phyloP scores from a whole-genome alignment of 1,140 invertebrate species.

The Drosophila chauvacae region DNA sequence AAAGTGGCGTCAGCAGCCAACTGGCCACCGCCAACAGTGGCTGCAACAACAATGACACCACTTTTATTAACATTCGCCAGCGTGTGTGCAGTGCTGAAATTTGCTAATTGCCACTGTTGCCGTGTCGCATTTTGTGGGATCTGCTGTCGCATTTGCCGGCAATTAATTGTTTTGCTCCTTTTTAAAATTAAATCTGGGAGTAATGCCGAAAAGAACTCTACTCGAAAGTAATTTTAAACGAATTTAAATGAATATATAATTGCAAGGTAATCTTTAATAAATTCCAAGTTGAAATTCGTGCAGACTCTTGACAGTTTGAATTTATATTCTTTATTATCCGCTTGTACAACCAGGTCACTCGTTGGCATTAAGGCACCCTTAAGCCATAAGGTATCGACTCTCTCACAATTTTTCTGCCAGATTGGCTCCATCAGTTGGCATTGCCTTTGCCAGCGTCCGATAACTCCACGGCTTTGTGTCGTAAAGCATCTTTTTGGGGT shows the following conservation, averaged over 20 bases:
- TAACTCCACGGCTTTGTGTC: slow-evolving; percentile 49
- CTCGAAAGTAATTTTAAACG: background rate
- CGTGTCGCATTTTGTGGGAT: slow-evolving; percentile 45
- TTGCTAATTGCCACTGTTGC: slow-evolving; percentile 71
- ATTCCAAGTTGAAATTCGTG: too few species aligned
- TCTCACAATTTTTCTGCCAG: slow-evolving; percentile 26
- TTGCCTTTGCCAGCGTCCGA: slow-evolving; percentile 23
- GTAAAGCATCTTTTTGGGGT: slow-evolving; percentile 55
- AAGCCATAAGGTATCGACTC: slow-evolving; percentile 17
- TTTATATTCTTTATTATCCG: too few species aligned
- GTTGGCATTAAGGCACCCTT: background rate
- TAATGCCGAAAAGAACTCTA: too few species aligned
- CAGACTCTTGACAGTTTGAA: too few species aligned
- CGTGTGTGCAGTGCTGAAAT: slow-evolving; percentile 50
- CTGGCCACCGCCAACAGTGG: slow-evolving; percentile 43
- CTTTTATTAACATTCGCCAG: slow-evolving; percentile 66
- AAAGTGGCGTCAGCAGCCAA: slow-evolving; percentile 68
- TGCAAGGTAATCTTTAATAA: background rate
- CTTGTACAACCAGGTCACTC: background rate
- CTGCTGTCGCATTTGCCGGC: slow-evolving; percentile 47
- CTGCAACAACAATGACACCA: slow-evolving; percentile 47
- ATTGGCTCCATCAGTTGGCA: slow-evolving; percentile 50
- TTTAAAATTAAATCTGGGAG: slow-evolving; percentile 6
- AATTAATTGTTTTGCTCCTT: slow-evolving; percentile 55
- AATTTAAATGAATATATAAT: background rate